These are phyloP conservation scores for Calcarius lapponicus DNA, from an alignment of 2,797 vertebrate species.

Conservation along the genomic window DNA sequence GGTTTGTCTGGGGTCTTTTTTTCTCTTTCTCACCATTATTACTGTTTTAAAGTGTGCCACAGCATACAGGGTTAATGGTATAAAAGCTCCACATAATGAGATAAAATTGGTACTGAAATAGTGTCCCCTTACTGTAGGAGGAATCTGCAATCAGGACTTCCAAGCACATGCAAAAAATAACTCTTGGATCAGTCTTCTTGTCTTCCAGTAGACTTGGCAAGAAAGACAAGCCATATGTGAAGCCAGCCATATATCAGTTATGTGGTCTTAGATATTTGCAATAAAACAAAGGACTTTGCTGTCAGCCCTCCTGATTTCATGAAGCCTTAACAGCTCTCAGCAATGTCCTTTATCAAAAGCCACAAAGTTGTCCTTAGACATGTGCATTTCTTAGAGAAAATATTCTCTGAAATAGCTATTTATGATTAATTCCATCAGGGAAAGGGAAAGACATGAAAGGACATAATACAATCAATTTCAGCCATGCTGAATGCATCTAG, in stretches of 20 bases:
- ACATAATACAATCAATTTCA: background rate
- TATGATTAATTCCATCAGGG: slow-evolving; percentile 63
- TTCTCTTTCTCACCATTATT: background rate
- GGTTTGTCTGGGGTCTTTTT: background rate
- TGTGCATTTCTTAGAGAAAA: slow-evolving; percentile 51
- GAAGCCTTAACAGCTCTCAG: slow-evolving; percentile 51
- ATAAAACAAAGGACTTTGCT: slow-evolving; percentile 65
- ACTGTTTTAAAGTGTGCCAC: background rate
- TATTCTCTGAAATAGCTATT: slow-evolving; percentile 45
- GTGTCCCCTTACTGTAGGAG: slow-evolving; percentile 56
- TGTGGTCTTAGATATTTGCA: slow-evolving; percentile 64
- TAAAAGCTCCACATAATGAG: slow-evolving; percentile 18
- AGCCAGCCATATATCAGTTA: slow-evolving; percentile 67
- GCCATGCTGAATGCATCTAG: slow-evolving; percentile 15
- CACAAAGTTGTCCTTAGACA: slow-evolving; percentile 43
- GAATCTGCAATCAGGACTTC: slow-evolving; percentile 61
- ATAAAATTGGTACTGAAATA: slow-evolving; percentile 59
- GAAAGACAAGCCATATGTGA: slow-evolving; percentile 66
- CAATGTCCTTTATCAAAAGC: slow-evolving; percentile 60
- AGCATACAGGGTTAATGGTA: slow-evolving; percentile 15
- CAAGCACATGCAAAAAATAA: slow-evolving; percentile 68
- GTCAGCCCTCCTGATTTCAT: slow-evolving; percentile 43
- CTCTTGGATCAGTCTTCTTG: slow-evolving; percentile 62
- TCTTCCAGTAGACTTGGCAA: slow-evolving; percentile 72
- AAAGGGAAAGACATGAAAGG: slow-evolving; percentile 20